These are phyloP conservation scores for Gorsachius magnificus DNA, from an alignment of 2,797 vertebrate genomes.

Conservation along the genomic window DNA sequence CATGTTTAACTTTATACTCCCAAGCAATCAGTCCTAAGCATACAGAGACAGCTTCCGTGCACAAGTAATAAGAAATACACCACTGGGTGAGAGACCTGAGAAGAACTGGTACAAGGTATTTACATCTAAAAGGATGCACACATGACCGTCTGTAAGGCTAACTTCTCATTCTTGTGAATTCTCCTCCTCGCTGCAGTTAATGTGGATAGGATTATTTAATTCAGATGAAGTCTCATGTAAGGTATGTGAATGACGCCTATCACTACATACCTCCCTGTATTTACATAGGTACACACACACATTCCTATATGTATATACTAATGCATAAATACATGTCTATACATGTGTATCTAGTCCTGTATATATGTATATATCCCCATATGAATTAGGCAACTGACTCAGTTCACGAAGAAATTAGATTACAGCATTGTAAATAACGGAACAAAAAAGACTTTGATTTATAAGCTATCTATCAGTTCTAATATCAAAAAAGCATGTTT, in stretches of 20 bases:
- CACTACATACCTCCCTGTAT: background rate
- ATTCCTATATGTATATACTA: background rate
- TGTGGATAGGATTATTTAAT: background rate
- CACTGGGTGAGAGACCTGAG: background rate
- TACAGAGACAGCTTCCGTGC: background rate
- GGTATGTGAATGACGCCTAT: too few species aligned
- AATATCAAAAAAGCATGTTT: background rate
- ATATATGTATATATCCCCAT: background rate
- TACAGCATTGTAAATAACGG: background rate
- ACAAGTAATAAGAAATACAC: background rate
- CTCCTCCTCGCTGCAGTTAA: background rate
- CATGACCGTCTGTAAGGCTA: background rate
- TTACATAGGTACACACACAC: background rate
- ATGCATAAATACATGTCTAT: background rate
- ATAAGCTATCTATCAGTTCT: background rate
- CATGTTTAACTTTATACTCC: conserved; percentile 32
- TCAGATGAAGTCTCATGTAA: background rate
- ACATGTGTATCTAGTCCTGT: background rate
- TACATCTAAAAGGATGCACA: background rate
- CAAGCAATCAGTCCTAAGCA: conserved; percentile 27
- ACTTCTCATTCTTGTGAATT: background rate
- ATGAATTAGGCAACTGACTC: background rate
- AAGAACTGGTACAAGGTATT: background rate
- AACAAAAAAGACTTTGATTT: background rate
- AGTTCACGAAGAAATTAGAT: background rate